Conservation (phyloP, 2,113 vertebrate species). For the Passer montanus region DNA sequence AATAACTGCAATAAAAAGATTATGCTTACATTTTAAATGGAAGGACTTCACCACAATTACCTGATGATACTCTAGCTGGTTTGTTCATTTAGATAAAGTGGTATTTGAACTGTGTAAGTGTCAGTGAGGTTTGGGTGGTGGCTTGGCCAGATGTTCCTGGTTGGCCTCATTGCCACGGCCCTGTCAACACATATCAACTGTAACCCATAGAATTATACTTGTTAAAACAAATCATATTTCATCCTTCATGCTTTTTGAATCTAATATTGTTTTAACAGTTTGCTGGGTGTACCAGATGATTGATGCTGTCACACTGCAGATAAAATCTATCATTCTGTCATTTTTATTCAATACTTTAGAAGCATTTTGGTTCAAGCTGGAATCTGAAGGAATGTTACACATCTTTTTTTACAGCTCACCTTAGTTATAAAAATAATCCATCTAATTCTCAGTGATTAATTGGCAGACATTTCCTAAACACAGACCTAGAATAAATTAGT, state of each 20-base stretch:
- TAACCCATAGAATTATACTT: neutral
- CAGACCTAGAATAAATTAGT: neutral
- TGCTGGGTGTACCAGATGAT: neutral
- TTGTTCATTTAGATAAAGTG: neutral
- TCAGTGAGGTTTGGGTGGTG: neutral
- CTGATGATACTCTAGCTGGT: neutral
- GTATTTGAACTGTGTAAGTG: neutral
- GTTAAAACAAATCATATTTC: neutral
- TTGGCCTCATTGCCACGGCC: neutral
- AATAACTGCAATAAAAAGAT: neutral
- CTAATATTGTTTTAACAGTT: neutral
- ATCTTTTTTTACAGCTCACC: neutral
- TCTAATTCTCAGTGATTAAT: neutral
- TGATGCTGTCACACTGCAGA: constrained; percentile 14
- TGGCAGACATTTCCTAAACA: neutral
- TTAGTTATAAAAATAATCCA: neutral
- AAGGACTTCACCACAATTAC: neutral
- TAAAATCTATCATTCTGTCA: neutral
- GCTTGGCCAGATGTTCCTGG: neutral
- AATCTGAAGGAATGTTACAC: neutral
- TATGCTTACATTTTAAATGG: neutral
- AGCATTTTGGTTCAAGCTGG: neutral
- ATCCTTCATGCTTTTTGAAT: constrained; percentile 1
- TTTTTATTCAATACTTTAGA: neutral
- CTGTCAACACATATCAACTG: neutral